Evolutionary conservation across 2,888 invertebrate genomes (phyloP).

Genomic region (Troglohyphantes excavatus): DNA sequence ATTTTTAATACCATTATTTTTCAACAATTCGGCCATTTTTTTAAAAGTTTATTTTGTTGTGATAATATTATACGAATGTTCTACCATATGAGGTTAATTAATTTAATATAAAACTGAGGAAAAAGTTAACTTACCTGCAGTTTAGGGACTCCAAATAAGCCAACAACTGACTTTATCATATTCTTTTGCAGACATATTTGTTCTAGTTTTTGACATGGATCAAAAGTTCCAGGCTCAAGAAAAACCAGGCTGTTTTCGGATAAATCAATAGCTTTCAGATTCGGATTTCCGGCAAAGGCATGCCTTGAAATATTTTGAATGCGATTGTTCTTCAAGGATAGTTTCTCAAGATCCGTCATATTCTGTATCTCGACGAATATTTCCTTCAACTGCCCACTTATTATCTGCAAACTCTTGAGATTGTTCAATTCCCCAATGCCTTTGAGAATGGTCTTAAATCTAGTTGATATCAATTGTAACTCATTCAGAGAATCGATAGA

Average conservation of each 20-base stretch:
- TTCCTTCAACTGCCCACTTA: neutral
- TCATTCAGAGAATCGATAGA: neutral
- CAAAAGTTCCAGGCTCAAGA: neutral
- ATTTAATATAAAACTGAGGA: too few relatives aligned
- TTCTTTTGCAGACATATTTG: constrained; percentile 20
- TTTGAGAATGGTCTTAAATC: neutral
- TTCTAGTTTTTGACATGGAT: neutral
- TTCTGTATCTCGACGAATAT: constrained; percentile 14
- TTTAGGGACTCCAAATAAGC: constrained; percentile 10
- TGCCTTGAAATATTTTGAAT: neutral
- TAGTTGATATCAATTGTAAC: neutral
- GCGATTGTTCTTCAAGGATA: constrained; percentile 5
- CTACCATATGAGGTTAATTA: too few relatives aligned
- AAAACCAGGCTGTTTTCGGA: neutral
- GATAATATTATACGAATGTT: too few relatives aligned
- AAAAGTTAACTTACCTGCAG: constrained; percentile 34
- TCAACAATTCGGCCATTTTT: too few relatives aligned
- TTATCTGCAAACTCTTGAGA: neutral
- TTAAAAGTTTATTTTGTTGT: too few relatives aligned
- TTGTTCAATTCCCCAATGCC: neutral
- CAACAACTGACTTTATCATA: neutral
- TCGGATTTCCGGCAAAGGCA: constrained; percentile 18
- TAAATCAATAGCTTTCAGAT: constrained; percentile 11
- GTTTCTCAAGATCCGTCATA: neutral
- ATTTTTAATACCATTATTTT: too few relatives aligned